Evolutionary conservation across 2,797 vertebrate genomes (phyloP).

Genomic region (Coregonus suidteri): DNA sequence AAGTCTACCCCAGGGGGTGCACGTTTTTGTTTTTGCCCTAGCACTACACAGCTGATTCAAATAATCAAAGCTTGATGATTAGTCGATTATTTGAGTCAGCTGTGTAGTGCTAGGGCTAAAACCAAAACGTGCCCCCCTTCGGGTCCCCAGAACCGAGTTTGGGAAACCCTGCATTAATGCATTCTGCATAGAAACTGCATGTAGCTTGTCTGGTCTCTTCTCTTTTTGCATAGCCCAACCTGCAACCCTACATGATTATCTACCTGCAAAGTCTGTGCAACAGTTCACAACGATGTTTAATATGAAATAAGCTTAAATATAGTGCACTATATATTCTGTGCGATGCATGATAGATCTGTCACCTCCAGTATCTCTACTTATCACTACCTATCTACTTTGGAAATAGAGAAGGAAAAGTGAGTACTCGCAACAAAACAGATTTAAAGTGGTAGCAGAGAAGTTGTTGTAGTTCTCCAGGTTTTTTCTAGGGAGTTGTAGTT

Average conservation of each 20-base stretch:
- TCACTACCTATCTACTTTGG: neutral
- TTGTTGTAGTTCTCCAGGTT: neutral
- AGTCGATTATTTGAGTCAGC: no score
- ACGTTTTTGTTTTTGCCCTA: no score
- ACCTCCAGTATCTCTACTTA: neutral
- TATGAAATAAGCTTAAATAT: slow-evolving; percentile 40
- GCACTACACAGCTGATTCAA: no score
- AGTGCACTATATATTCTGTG: slow-evolving; percentile 42
- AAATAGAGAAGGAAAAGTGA: neutral
- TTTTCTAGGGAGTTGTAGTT: neutral
- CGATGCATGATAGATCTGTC: slow-evolving; percentile 20
- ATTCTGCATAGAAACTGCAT: slow-evolving; percentile 71
- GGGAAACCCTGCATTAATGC: slow-evolving; percentile 48
- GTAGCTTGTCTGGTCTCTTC: slow-evolving; percentile 45
- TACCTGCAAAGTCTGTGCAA: neutral
- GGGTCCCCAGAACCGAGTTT: no score
- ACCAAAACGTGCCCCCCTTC: no score
- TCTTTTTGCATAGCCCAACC: slow-evolving; percentile 49
- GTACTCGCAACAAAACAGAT: neutral
- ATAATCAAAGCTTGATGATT: no score
- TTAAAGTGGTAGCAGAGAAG: neutral
- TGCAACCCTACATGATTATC: neutral
- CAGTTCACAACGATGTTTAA: slow-evolving; percentile 34
- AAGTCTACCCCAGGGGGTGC: no score
- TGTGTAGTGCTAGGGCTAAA: no score